Conservation (phyloP, 2,888 invertebrate genomes). For the Callyntrura guangdongensis region DNA sequence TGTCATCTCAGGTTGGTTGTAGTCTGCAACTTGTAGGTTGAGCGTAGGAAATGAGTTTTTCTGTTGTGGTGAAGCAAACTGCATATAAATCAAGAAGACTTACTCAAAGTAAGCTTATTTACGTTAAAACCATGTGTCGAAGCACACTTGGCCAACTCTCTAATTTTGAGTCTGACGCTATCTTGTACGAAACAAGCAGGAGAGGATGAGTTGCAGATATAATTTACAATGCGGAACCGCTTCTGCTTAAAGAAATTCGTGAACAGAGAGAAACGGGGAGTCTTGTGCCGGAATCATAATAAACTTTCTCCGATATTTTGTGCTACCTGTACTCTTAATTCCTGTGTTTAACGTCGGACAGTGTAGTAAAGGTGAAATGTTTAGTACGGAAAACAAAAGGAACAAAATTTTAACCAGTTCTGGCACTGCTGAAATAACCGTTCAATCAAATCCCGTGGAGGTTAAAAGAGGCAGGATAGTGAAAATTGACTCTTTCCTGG, state of each 20-base stretch:
- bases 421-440: neutral
- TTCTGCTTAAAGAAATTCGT: constrained; percentile 21
- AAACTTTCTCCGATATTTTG: constrained; percentile 13
- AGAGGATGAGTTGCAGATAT: constrained; percentile 54
- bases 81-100: constrained; percentile 51
- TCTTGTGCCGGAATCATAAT: constrained; percentile 9
- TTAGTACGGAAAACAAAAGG: neutral
- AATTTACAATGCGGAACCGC: constrained; percentile 62
- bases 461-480: neutral
- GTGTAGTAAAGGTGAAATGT: constrained; percentile 53
- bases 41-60: neutral
- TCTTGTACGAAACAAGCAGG: constrained; percentile 12
- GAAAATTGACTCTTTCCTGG: neutral
- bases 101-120: constrained; percentile 22
- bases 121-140: neutral
- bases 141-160: neutral
- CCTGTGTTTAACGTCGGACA: constrained; percentile 15
- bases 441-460: constrained; percentile 25
- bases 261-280: neutral
- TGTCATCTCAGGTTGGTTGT: neutral
- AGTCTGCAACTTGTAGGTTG: neutral
- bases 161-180: neutral
- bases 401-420: neutral
- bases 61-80: constrained; percentile 10
- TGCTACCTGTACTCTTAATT: constrained; percentile 14